Conservation (phyloP, 2,797 vertebrate genomes). For the Nasua narica region DNA sequence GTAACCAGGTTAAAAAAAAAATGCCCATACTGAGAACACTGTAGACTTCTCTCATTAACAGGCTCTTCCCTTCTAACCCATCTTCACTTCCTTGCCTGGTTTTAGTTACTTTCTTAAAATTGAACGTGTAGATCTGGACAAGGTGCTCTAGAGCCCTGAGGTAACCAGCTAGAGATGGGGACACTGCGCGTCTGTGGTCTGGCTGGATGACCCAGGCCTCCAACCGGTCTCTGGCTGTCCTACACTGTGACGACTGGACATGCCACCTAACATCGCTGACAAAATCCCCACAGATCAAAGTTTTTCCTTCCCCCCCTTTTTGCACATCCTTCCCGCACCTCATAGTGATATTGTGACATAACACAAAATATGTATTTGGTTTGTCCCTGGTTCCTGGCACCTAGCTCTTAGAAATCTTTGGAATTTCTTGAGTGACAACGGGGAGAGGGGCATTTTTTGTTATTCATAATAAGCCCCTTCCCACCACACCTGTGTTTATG, state of each 20-base stretch:
- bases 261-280: neutral
- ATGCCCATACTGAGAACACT: neutral
- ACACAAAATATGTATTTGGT: neutral
- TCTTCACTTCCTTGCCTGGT: neutral
- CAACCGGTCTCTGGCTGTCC: neutral
- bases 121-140: neutral
- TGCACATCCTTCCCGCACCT: neutral
- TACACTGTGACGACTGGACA: neutral
- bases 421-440: neutral
- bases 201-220: neutral
- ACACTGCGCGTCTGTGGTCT: neutral
- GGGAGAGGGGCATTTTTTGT: neutral
- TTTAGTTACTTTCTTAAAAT: neutral
- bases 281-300: neutral
- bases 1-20: slow-evolving; percentile 32
- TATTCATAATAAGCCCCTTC: neutral
- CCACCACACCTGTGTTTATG: neutral
- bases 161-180: neutral
- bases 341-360: neutral
- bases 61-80: neutral
- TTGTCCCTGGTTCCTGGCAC: neutral
- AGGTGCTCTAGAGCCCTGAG: neutral
- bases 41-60: neutral
- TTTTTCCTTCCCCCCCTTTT: neutral
- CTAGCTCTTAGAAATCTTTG: neutral